phyloP scores from a whole-genome alignment of 1,140 invertebrate species.

The Riptortus pedestris region DNA sequence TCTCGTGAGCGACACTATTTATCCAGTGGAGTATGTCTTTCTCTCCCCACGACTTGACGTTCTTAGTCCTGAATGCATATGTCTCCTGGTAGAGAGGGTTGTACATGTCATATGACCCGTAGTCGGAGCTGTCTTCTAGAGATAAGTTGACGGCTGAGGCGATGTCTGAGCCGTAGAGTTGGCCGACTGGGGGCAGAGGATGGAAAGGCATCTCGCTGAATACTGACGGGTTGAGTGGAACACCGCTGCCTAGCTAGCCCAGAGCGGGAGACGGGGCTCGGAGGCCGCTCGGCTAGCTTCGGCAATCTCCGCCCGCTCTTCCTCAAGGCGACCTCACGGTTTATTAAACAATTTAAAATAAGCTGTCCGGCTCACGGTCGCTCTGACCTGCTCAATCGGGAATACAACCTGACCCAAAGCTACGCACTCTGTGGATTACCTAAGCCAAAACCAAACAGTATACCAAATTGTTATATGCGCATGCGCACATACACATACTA shows the following conservation, averaged over 20 bases:
- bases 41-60: neutral
- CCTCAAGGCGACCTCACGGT: too few relatives aligned
- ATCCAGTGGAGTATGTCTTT: conserved; percentile 14
- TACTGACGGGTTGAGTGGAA: neutral
- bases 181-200: neutral
- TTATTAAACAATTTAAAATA: too few relatives aligned
- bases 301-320: neutral
- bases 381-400: too few relatives aligned
- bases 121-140: neutral
- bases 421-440: too few relatives aligned
- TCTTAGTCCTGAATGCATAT: neutral
- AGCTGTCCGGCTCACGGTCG: too few relatives aligned
- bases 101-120: neutral
- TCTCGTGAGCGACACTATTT: neutral
- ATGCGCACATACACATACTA: too few relatives aligned
- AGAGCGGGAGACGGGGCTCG: neutral
- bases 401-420: too few relatives aligned
- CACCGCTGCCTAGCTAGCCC: too few relatives aligned
- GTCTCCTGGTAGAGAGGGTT: neutral
- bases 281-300: neutral
- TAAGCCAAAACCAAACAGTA: too few relatives aligned
- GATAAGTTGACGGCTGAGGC: neutral
- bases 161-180: neutral
- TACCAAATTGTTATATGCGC: too few relatives aligned
- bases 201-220: neutral